Evolutionary conservation across 2,888 invertebrate genomes (phyloP).

Genomic region (Drosophila yooni): DNA sequence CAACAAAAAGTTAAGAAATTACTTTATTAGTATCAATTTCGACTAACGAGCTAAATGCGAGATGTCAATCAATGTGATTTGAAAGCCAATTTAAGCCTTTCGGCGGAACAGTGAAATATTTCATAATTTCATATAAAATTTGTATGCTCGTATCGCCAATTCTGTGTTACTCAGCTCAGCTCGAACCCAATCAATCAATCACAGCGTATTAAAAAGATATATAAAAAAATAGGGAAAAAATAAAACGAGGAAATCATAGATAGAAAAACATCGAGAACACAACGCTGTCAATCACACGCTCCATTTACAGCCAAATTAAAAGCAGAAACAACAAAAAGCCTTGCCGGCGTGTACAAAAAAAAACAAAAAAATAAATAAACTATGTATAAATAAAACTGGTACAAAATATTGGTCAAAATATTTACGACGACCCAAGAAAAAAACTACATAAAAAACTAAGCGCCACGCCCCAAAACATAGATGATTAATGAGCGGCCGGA

Average conservation of each 20-base stretch:
- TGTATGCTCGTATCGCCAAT: constrained; percentile 50
- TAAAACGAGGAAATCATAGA: constrained; percentile 25
- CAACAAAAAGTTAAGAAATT: constrained; percentile 17
- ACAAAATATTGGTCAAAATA: constrained; percentile 80
- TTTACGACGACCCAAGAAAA: constrained; percentile 64
- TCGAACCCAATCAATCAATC: constrained; percentile 71
- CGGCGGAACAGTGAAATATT: constrained; percentile 38
- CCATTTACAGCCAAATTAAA: constrained; percentile 77
- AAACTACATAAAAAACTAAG: constrained; percentile 13
- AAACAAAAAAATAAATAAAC: constrained; percentile 14
- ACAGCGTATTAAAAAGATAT: constrained; percentile 61
- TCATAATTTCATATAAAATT: constrained; percentile 49
- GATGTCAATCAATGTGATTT: constrained; percentile 61
- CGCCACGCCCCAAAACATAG: constrained; percentile 35
- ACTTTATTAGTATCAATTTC: constrained; percentile 39
- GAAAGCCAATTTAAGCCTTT: constrained; percentile 44
- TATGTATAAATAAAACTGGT: constrained; percentile 48
- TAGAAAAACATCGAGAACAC: constrained; percentile 36
- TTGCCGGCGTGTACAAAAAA: constrained; percentile 54
- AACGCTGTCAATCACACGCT: constrained; percentile 76
- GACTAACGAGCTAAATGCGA: constrained; percentile 33
- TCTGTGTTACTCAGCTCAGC: constrained; percentile 45
- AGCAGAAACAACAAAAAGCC: constrained; percentile 64
- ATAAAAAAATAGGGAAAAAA: background rate
- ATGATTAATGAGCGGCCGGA: constrained; percentile 66